Conservation (phyloP, 2,888 invertebrate genomes). For the Coenonympha glycerion region DNA sequence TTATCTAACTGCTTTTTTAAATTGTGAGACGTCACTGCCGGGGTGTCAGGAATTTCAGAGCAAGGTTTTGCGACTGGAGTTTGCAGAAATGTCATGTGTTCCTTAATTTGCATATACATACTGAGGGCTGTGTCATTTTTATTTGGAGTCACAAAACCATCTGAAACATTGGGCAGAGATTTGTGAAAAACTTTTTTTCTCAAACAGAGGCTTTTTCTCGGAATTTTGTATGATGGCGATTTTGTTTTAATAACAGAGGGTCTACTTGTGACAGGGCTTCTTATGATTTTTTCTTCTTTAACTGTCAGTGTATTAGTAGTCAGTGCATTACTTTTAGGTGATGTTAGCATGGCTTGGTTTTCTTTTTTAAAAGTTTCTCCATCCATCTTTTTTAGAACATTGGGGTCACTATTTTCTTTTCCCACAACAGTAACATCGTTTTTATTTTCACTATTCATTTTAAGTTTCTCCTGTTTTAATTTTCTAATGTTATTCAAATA, state of each 20-base stretch:
- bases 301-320: conserved; percentile 28
- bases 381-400: background rate
- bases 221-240: conserved; percentile 60
- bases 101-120: conserved; percentile 63
- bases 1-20: conserved; percentile 60
- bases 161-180: conserved; percentile 53
- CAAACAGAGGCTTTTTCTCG: conserved; percentile 50
- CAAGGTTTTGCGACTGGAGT: conserved; percentile 48
- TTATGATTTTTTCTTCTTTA: conserved; percentile 29
- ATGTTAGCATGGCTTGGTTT: background rate
- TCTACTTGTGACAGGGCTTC: conserved; percentile 31
- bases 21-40: conserved; percentile 55
- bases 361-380: no score
- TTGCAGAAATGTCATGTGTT: conserved; percentile 55
- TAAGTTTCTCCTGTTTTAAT: conserved; percentile 42
- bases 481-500: conserved; percentile 46
- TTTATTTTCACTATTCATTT: conserved; percentile 26
- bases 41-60: conserved; percentile 43
- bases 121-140: conserved; percentile 48
- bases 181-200: conserved; percentile 51
- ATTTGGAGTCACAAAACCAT: conserved; percentile 38
- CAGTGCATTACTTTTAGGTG: conserved; percentile 27
- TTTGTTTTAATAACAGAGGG: conserved; percentile 50
- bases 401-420: background rate
- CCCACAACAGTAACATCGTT: conserved; percentile 34